phyloP scores from a whole-genome alignment of 2,113 vertebrate genomes.

The Morphnarchus princeps region DNA sequence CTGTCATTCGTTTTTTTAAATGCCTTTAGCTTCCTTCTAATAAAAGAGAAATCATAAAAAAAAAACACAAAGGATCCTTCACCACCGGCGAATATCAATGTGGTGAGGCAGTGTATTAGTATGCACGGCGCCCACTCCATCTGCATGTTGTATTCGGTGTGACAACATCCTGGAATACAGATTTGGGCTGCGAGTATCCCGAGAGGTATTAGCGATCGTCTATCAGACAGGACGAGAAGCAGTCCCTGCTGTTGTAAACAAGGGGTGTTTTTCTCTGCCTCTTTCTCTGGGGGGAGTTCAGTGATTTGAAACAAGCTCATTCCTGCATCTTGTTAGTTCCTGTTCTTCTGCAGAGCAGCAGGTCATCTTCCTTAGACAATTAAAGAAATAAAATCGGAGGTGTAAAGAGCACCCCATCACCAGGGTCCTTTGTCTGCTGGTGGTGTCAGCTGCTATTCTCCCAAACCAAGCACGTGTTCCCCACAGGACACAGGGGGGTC shows the following conservation, averaged over 20 bases:
- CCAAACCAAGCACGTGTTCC: not conserved
- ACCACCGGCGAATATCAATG: not conserved
- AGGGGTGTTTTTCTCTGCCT: slow-evolving; percentile 13
- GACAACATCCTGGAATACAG: slow-evolving; percentile 60
- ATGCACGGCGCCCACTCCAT: not conserved
- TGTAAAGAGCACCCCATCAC: not conserved
- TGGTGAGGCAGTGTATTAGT: not conserved
- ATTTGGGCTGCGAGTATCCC: not conserved
- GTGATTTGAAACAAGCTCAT: slow-evolving; percentile 12
- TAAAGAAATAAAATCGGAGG: not conserved
- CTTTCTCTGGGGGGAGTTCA: not conserved
- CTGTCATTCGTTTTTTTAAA: slow-evolving; percentile 9
- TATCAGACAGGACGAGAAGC: slow-evolving; percentile 21
- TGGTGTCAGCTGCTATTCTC: not conserved
- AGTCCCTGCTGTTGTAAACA: slow-evolving; percentile 33
- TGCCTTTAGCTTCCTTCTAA: slow-evolving; percentile 40
- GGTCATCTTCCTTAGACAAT: not conserved
- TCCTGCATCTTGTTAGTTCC: not conserved
- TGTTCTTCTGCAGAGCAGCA: rapidly evolving
- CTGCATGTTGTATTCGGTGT: not conserved
- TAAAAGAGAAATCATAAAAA: slow-evolving; percentile 46
- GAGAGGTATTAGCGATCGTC: not conserved
- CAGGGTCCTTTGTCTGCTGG: not conserved
- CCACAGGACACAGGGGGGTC: too few species aligned
- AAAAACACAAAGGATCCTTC: slow-evolving; percentile 1